Percentiles rank a stretch among this genome's conserved stretches.
Conservation (phyloP, 2,113 vertebrate species). For the Scophthalmus maximus region DNA sequence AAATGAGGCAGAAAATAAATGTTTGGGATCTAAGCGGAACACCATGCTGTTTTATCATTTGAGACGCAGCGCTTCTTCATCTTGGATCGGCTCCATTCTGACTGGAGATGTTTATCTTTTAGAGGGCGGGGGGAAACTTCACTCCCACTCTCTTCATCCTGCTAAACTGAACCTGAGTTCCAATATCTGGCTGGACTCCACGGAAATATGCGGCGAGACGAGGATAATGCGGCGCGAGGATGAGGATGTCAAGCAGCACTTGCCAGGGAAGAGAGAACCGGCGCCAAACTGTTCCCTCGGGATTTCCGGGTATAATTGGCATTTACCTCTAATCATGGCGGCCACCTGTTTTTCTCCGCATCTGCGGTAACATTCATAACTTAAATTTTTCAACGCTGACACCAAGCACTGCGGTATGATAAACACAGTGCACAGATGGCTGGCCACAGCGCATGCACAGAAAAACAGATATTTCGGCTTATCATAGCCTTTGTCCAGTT, state of each 20-base stretch:
- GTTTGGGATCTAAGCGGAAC: conserved; percentile 12
- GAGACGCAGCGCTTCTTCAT: conserved; percentile 5
- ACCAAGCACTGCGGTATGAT: conserved; percentile 41
- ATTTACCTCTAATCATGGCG: conserved; percentile 76
- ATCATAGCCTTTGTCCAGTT: conserved; percentile 40
- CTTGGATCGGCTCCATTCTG: conserved; percentile 8
- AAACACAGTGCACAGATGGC: conserved; percentile 73
- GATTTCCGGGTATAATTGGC: conserved; percentile 69
- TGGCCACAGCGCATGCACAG: conserved; percentile 37
- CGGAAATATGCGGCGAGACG: conserved; percentile 31
- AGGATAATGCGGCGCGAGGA: conserved; percentile 41
- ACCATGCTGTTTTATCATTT: conserved; percentile 30
- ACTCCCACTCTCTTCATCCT: conserved; percentile 30
- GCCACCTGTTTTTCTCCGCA: conserved; percentile 75
- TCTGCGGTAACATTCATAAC: conserved; percentile 65
- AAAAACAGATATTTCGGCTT: conserved; percentile 38
- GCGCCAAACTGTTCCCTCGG: conserved; percentile 61
- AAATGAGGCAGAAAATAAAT: conserved; percentile 48
- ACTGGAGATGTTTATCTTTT: conserved; percentile 29
- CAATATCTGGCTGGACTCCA: conserved; percentile 24
- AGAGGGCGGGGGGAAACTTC: neutral
- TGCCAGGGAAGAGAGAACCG: conserved; percentile 20
- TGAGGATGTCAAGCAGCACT: conserved; percentile 44
- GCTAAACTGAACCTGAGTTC: conserved; percentile 35
- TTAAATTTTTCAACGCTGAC: conserved; percentile 57